A percentile compares a stretch with the other conserved stretches of the same genome.
Conservation (phyloP, 2,888 invertebrate species). For the Nematopogon swammerdamellus region DNA sequence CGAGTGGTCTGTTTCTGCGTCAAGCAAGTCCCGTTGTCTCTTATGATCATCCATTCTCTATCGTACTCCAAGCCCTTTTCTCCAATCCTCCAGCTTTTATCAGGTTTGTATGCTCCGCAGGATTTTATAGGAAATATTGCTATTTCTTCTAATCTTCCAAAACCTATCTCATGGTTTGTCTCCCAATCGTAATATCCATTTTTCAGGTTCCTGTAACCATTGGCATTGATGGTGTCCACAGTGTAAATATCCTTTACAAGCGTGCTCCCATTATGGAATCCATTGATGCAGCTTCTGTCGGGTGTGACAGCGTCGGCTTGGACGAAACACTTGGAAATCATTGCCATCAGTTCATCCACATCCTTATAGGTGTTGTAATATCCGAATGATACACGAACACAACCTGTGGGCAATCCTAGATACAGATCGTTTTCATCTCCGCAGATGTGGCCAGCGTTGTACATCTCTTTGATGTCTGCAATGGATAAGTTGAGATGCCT, state of each 20-base stretch:
- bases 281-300: conserved; percentile 21
- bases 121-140: conserved; percentile 87
- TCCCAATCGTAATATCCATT: conserved; percentile 1
- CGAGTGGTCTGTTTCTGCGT: conserved; percentile 83
- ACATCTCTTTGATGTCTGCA: conserved; percentile 71
- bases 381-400: conserved; percentile 89
- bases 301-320: conserved; percentile 24
- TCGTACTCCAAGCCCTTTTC: conserved; percentile 81
- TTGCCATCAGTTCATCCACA: conserved; percentile 65
- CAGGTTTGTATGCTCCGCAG: conserved; percentile 74
- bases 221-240: neutral
- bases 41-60: conserved; percentile 91
- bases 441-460: conserved; percentile 85
- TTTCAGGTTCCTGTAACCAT: conserved; percentile 6
- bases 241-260: conserved; percentile 7
- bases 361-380: conserved; percentile 79
- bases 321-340: conserved; percentile 76
- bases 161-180: too few species aligned
- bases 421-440: conserved; percentile 86
- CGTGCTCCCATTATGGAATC: conserved; percentile 8
- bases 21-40: conserved; percentile 74
- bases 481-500: conserved; percentile 67
- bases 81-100: conserved; percentile 67
- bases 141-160: conserved; percentile 23
- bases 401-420: conserved; percentile 87